phyloP scores from a whole-genome alignment of 2,797 vertebrate species.

The Syngnathus rostellatus region DNA sequence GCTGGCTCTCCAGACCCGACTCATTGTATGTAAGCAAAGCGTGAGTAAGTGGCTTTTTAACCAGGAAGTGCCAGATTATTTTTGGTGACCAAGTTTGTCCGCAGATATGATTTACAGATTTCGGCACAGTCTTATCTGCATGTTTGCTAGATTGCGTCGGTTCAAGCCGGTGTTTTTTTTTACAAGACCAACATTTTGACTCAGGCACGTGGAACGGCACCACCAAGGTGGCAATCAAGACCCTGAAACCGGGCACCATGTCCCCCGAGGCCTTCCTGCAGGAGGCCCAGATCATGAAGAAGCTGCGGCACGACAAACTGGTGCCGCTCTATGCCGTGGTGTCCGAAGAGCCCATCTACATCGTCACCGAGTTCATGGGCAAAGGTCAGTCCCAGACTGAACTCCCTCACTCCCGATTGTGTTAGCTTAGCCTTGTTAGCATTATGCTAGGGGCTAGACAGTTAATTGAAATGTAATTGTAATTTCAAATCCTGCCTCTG shows the following conservation, averaged over 20 bases:
- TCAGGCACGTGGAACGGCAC: constrained; percentile 97
- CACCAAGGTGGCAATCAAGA: constrained; percentile 97
- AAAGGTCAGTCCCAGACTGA: constrained; percentile 74
- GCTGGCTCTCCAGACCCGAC: constrained; percentile 23
- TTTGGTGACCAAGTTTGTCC: constrained; percentile 24
- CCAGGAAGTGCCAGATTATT: constrained; percentile 56
- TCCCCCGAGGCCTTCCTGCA: constrained; percentile 96
- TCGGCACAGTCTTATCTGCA: neutral
- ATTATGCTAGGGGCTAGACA: too few relatives aligned
- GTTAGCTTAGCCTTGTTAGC: too few relatives aligned
- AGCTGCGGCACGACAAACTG: constrained; percentile 90
- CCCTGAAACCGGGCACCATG: constrained; percentile 95
- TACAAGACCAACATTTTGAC: too few relatives aligned
- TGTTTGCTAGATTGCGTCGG: neutral
- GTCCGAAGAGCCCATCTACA: constrained; percentile 96
- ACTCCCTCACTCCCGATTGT: neutral
- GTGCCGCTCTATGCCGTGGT: constrained; percentile 94
- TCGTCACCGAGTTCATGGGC: constrained; percentile 93
- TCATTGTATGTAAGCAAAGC: constrained; percentile 53
- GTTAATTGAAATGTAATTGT: too few relatives aligned
- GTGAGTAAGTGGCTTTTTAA: constrained; percentile 58
- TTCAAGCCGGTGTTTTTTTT: neutral
- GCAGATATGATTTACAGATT: neutral
- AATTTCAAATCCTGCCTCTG: too few relatives aligned
- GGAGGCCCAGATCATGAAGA: constrained; percentile 99